Base-by-base conservation (phyloP, 2,113 vertebrate species). In the Phycodurus eques region DNA sequence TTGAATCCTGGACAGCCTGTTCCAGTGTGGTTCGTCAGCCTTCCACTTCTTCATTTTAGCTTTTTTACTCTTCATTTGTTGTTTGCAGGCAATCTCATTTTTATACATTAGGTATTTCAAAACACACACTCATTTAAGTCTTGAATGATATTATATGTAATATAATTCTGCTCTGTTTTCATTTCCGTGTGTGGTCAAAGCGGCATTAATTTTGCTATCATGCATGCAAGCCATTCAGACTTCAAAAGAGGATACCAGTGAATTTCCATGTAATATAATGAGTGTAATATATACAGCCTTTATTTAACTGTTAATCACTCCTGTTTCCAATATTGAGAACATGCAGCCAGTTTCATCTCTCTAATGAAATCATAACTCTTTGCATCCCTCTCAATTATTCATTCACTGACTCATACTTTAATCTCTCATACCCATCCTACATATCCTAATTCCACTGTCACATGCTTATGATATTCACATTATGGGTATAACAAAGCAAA, bases 361-460 rank as follows among this genome's bases (percentile, higher is more conserved):
- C 22, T 68, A 51, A 71, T 66, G 49, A 71, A 80, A 76, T 72
- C 60, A 53, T 62, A 72, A 53, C 59, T 70, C 13, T 59, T 31
- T 79, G 75, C 67, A 71, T 73, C 31, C 35, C 46, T 31, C 67
- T 70, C 57, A 57, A 56, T 83, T 71, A 77, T 79, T 68, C 56
- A 82, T 70, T 75, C 43, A 68, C 68, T 78, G 65, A 67, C 67
- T 79, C 64, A 65, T 62, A 62, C 68, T 71, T 76, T 63, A 44
- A 75, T 77, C 66, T 19, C 61, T 78, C 60, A 73, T 75, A 74
- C 65, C 54, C 47, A 47, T 14, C 73, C 19, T 44, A 10, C 22
- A 65, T 27, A 74, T 82, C 49, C 71, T 74, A 43, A 72, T 75
- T 67, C 73, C 46, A 70, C 27, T 75, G 19, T 12, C 49, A 47